Percentiles rank a stretch among this genome's conserved stretches.
Conservation (phyloP, 2,113 vertebrate species). For the Ciconia stormi region DNA sequence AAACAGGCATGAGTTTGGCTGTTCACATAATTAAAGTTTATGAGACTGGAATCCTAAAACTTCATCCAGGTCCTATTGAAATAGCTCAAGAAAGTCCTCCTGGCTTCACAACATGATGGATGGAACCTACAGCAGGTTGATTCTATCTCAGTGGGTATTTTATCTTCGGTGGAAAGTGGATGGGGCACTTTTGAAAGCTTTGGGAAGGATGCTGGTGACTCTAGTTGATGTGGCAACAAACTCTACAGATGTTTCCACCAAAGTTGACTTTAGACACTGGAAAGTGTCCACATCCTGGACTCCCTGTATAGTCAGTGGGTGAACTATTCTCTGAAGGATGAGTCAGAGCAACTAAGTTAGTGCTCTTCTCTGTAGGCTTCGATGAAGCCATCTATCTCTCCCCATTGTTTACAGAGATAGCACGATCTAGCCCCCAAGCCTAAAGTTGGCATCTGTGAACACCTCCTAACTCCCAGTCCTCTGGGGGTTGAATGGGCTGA, state of each 20-base stretch:
- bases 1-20: background rate
- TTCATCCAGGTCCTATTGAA: background rate
- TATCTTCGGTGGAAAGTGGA: background rate
- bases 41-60: background rate
- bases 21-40: background rate
- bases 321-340: background rate
- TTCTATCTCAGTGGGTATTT: background rate
- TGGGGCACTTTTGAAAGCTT: background rate
- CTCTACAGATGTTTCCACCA: background rate
- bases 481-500: background rate
- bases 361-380: background rate
- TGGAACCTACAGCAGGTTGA: background rate
- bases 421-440: accelerated
- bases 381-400: background rate
- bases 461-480: background rate
- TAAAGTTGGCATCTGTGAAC: background rate
- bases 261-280: background rate
- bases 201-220: background rate
- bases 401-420: background rate
- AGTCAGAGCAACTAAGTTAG: background rate
- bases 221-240: background rate
- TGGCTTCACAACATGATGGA: background rate
- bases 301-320: background rate
- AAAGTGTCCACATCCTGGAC: background rate
- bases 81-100: background rate